Base-by-base conservation (phyloP, 2,888 invertebrate species). In the Drosophila incognita region DNA sequence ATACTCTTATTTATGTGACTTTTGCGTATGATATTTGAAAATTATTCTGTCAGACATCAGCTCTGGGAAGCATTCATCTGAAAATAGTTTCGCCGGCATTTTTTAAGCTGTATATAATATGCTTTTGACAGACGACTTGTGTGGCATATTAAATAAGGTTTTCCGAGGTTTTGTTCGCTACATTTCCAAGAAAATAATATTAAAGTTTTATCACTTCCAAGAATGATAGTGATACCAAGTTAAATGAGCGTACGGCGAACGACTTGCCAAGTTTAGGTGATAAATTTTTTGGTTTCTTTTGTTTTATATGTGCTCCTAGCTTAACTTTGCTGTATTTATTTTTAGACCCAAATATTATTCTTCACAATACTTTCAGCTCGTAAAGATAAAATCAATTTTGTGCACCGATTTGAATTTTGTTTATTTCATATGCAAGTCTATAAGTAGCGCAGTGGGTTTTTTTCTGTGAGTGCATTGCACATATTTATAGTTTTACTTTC, bases 1-100 rank as follows among this genome's bases (percentile, higher is more conserved):
- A 61, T 64, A 59, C 52, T 29, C 52, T 67, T 69, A 61, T 58
- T 69, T 56, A 35, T 74, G 63, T 27, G 69, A 69, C 42, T 67
- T 69, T 61, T 64, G 40, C 48, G 67, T 52, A 33, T 38, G 36
- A 60, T 46, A 49, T 31, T 51, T 57, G n/a, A n/a, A 64, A 61
- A 64, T 61, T 58, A 42, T 68, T 38, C 33, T 5, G 46, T 46
- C n/a, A 35, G 18, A 1, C 18, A 36, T 24, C 15, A 10, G 11
- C 21, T 27, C 4, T 10, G 48, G 27, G 49, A 38, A 61, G 21
- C 61, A 7, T 24, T 15, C 2, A 8, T 46, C 21, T 27, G 29
- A 46, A 61, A 10, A 62, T 51, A 54, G 18, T 67, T 56, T 27
- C 7, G 42, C 6, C 11, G 21, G 6, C 1, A 21, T 21, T 42